Conservation (phyloP, 2,888 invertebrate species). For the Leptinotarsa tumamoca region DNA sequence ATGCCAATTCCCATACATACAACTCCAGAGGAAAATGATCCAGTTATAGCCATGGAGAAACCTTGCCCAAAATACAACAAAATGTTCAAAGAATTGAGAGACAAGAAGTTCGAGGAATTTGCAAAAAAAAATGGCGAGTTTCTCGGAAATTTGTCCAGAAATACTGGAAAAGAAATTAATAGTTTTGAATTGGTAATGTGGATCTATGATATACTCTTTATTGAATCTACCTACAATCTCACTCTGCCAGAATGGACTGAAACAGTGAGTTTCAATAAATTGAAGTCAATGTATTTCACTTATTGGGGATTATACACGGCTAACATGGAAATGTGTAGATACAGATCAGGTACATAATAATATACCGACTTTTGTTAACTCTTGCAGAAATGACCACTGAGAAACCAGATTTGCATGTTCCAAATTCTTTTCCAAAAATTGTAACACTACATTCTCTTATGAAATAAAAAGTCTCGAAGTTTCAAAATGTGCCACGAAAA, state of each 20-base stretch:
- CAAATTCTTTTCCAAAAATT: too few relatives aligned
- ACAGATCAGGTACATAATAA: slow-evolving; percentile 66
- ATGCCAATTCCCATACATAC: slow-evolving; percentile 82
- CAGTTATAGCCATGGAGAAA: slow-evolving; percentile 48
- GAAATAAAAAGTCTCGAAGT: too few relatives aligned
- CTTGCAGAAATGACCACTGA: neutral
- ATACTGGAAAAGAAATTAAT: slow-evolving; percentile 71
- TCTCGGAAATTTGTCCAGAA: slow-evolving; percentile 72
- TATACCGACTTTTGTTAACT: neutral
- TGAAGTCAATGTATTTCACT: slow-evolving; percentile 59
- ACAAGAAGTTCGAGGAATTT: slow-evolving; percentile 12
- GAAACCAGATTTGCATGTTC: too few relatives aligned
- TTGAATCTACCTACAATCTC: slow-evolving; percentile 73
- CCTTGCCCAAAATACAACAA: slow-evolving; percentile 43
- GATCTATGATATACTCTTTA: slow-evolving; percentile 73
- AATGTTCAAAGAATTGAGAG: slow-evolving; percentile 28
- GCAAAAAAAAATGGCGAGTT: slow-evolving; percentile 69
- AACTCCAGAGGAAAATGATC: slow-evolving; percentile 71
- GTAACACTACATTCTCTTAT: too few relatives aligned
- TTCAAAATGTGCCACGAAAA: too few relatives aligned
- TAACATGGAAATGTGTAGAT: slow-evolving; percentile 69
- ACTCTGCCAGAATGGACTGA: slow-evolving; percentile 49
- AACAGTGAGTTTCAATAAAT: slow-evolving; percentile 70
- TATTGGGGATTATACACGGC: slow-evolving; percentile 69
- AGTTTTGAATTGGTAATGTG: slow-evolving; percentile 65